Evolutionary conservation across 2,888 invertebrate species (phyloP), one percentile per base, ranked within the genome.

Genomic region (Oxycera nigricornis): DNA sequence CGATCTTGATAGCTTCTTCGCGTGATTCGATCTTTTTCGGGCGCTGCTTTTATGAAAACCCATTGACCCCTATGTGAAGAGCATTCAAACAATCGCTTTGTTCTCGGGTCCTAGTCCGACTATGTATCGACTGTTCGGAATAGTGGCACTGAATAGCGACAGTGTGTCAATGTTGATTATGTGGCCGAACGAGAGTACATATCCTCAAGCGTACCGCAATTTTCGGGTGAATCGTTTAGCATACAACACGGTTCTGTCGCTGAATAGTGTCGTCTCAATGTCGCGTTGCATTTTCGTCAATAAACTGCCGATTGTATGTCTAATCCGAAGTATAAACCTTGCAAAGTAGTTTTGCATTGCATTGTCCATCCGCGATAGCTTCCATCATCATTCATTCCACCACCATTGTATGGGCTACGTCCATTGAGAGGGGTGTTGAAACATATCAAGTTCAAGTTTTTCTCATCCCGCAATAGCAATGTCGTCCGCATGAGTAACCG

Each of bases 151-250:
- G 24, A 67, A 62, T 30, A 17, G 9, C 14, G 26, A n/a, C 39
- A 59, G 28, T 3, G 52, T 59, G 30, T 46, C 3, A 41, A 46
- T 67, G 46, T 2, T 24, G 41, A 67, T 67, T 67, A 22, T 67
- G 67, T 46, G 67, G 67, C 67, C 24, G 24, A 24, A 46, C 26
- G 46, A n/a, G n/a, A 67, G 67, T 41, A 67, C 67, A 67, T 17
- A 67, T 67, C 67, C 67, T 67, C 67, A 46, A 67, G 67, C 67
- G 46, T 24, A 67, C 41, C 67, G 28, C 67, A 39, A 41, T 24
- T 67, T 62, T 67, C 22, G 28, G 24, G 41, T 22, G 41, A 41
- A 67, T 26, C 28, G 28, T 30, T 14, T 22, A n/a, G 59, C 28
- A 67, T 6, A 24, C n/a, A 9, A 24, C 26, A 24, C 17, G 46